phyloP scores from a whole-genome alignment of 2,797 vertebrate species.

The Chaunax sp. region DNA sequence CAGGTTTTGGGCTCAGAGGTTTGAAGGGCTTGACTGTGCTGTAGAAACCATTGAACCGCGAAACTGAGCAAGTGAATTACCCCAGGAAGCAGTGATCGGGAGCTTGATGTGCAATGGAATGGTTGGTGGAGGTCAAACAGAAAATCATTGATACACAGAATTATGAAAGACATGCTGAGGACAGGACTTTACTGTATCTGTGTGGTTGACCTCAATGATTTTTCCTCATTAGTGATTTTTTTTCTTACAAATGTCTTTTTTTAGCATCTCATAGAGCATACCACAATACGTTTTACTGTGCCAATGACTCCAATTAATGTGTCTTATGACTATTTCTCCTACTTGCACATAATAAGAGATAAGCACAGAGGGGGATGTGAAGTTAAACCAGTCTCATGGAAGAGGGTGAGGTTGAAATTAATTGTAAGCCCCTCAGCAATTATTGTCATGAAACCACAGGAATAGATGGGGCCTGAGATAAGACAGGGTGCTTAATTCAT shows the following conservation, averaged over 20 bases:
- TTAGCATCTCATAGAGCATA: conserved; percentile 37
- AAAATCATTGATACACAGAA: conserved; percentile 58
- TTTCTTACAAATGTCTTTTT: conserved; percentile 32
- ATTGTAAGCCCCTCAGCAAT: conserved; percentile 56
- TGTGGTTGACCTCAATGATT: conserved; percentile 38
- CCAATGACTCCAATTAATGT: background rate
- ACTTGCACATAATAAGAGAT: conserved; percentile 19
- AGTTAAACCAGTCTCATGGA: conserved; percentile 47
- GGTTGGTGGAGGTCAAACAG: conserved; percentile 72
- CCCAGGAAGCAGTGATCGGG: conserved; percentile 62
- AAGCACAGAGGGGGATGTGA: conserved; percentile 20
- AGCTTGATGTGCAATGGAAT: conserved; percentile 52
- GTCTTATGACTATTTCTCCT: background rate
- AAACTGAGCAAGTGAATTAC: conserved; percentile 74
- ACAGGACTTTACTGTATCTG: conserved; percentile 34
- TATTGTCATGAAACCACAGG: conserved; percentile 63
- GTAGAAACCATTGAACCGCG: conserved; percentile 64
- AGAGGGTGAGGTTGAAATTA: conserved; percentile 60
- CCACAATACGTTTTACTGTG: conserved; percentile 12
- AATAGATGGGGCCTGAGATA: conserved; percentile 53
- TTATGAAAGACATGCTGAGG: conserved; percentile 56
- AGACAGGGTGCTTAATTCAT: conserved; percentile 54
- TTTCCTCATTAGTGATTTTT: conserved; percentile 23
- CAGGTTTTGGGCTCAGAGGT: conserved; percentile 67
- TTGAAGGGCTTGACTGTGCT: conserved; percentile 57